phyloP scores from a whole-genome alignment of 2,888 invertebrate species.

The Xestia rhomboidea region DNA sequence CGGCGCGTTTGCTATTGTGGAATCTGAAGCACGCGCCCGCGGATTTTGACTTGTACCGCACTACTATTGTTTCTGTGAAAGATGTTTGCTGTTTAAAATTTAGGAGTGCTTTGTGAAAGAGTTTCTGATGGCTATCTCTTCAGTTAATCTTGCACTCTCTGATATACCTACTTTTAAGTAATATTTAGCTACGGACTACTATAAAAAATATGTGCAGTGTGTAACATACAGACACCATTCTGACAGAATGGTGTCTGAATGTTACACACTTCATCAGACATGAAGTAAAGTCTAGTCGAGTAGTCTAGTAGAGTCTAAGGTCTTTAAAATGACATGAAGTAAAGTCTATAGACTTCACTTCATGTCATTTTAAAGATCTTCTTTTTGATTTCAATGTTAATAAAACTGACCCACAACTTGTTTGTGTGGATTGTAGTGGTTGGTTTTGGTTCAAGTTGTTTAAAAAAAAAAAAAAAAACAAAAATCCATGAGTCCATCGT shows the following conservation, averaged over 20 bases:
- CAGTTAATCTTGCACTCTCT: constrained; percentile 7
- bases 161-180: background rate
- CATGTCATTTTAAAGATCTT: too few species aligned
- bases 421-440: too few species aligned
- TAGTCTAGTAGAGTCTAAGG: too few species aligned
- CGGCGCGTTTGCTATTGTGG: constrained; percentile 64
- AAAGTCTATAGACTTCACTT: too few species aligned
- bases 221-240: too few species aligned
- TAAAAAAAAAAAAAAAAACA: background rate
- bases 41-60: constrained; percentile 60
- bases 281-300: too few species aligned
- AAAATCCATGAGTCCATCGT: background rate
- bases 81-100: constrained; percentile 55
- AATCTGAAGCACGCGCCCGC: constrained; percentile 61
- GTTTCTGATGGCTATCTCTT: background rate
- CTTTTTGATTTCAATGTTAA: too few species aligned
- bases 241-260: too few species aligned
- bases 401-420: background rate
- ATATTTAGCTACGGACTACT: background rate
- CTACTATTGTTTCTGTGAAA: constrained; percentile 52
- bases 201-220: too few species aligned
- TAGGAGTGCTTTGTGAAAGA: constrained; percentile 13
- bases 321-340: too few species aligned
- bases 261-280: too few species aligned
- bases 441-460: too few species aligned